Percentiles rank a stretch among this genome's conserved stretches.
Conservation (phyloP, 2,888 invertebrate species). For the Lithodes maja region DNA sequence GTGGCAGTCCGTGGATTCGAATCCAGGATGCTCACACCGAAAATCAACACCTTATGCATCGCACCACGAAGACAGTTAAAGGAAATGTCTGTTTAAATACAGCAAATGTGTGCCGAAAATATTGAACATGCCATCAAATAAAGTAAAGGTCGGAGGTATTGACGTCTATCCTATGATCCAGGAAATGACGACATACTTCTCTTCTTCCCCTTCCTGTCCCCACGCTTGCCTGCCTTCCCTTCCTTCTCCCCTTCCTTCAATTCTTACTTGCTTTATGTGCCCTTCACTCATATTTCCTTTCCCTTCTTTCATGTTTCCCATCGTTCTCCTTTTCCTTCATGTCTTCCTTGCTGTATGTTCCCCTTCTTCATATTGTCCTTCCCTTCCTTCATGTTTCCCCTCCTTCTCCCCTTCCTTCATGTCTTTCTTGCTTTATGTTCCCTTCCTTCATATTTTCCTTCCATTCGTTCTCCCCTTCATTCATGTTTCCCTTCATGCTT, state of each 20-base stretch:
- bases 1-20: too few species aligned
- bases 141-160: not conserved
- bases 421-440: not conserved
- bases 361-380: too few species aligned
- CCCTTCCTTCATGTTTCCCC: not conserved
- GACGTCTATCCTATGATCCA: not conserved
- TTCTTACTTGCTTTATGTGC: not conserved
- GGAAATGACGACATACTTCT: not conserved
- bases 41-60: too few species aligned
- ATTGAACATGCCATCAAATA: not conserved
- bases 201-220: not conserved
- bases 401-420: not conserved
- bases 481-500: not conserved
- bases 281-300: not conserved
- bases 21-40: too few species aligned
- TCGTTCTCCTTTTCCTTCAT: not conserved
- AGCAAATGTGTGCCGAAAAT: not conserved
- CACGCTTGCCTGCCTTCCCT: not conserved
- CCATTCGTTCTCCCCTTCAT: not conserved
- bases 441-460: not conserved
- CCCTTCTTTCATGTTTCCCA: not conserved
- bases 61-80: too few species aligned
- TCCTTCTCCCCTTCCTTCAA: not conserved
- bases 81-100: too few species aligned
- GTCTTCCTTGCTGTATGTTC: not conserved